Evolutionary conservation across 1,140 invertebrate species (phyloP), one percentile per base, ranked within the genome.

Genomic region (Aphis gossypii): DNA sequence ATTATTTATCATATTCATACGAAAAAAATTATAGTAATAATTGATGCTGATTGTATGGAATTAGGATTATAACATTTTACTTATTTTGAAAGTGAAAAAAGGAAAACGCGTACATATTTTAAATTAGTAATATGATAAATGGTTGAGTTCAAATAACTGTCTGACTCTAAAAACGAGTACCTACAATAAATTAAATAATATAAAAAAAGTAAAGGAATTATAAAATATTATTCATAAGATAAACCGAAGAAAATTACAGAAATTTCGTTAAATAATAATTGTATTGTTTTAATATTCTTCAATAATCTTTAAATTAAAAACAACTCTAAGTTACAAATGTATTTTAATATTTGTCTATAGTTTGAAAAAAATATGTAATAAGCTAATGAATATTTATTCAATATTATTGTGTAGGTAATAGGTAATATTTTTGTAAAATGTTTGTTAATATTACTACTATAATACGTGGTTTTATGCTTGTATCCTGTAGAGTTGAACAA

Each of bases 401-500:
- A 35, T 60, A 86, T 44, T 86, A 86, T 46, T 46, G 23, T 44
- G 23, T n/a, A 41, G 38, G 38, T 41, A 41, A 41, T 41, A 41
- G 38, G 38, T 41, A 48, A 20, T 48, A 48, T 89, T 54, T 54
- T 14, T 88, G 30, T 35, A 89, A 54, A 89, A 21, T 35, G 8
- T 21, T 51, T 54, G 3, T 38, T 38, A 56, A 21, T 35, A n/a
- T n/a, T 46, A 44, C 46, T 20, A 56, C 46, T 20, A 56, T 89
- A 89, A 56, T 41, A 41, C 25, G 25, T 89, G 7, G 51, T 41
- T 56, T 89, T 89, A 89, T 89, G 56, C 14, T 18, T 76, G 25
- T 56, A 56, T 89, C 9, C 9, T 89, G 48, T 89, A 89, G 88
- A 89, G 88, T 56, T 89, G 35, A 89, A 89, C 35, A 89, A 89